Percentiles rank a stretch among this genome's conserved stretches.
phyloP scores from a whole-genome alignment of 2,888 invertebrate species.

The Apoda limacodes region DNA sequence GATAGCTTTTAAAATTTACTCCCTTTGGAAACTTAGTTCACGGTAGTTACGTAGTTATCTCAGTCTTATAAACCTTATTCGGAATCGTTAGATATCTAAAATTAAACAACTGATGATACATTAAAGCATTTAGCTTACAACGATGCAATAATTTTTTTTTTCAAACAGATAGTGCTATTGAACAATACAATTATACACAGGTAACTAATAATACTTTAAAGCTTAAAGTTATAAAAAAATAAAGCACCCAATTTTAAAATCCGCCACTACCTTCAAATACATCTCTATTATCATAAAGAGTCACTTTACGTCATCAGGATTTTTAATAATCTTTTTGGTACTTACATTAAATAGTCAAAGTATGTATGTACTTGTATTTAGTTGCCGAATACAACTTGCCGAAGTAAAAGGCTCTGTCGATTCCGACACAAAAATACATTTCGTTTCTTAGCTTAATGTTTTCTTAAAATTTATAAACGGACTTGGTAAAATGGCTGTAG shows the following conservation, averaged over 20 bases:
- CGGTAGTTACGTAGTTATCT: slow-evolving; percentile 57
- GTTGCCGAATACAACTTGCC: too few species aligned
- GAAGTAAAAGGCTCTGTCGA: too few species aligned
- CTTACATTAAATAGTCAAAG: too few species aligned
- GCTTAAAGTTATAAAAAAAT: slow-evolving; percentile 49
- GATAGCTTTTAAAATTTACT: slow-evolving; percentile 62
- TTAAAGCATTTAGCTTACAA: slow-evolving; percentile 20
- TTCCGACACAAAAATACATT: too few species aligned
- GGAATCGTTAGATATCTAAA: slow-evolving; percentile 36
- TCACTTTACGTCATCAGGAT: too few species aligned
- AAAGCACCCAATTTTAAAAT: slow-evolving; percentile 59
- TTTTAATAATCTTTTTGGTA: too few species aligned
- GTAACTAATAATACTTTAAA: slow-evolving; percentile 34
- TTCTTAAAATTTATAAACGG: not conserved
- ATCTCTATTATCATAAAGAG: too few species aligned
- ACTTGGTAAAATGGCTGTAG: not conserved
- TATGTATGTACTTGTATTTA: too few species aligned
- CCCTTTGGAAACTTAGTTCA: slow-evolving; percentile 58
- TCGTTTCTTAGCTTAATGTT: too few species aligned
- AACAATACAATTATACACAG: slow-evolving; percentile 32
- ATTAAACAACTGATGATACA: too few species aligned
- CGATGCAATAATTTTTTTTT: slow-evolving; percentile 19
- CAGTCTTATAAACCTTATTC: slow-evolving; percentile 63
- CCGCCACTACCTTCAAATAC: slow-evolving; percentile 36
- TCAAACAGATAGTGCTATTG: slow-evolving; percentile 42